Evolutionary conservation across 23 tunicate genomes (phyloP), one percentile per base, ranked within the genome.

Genomic region (Styela plicata): DNA sequence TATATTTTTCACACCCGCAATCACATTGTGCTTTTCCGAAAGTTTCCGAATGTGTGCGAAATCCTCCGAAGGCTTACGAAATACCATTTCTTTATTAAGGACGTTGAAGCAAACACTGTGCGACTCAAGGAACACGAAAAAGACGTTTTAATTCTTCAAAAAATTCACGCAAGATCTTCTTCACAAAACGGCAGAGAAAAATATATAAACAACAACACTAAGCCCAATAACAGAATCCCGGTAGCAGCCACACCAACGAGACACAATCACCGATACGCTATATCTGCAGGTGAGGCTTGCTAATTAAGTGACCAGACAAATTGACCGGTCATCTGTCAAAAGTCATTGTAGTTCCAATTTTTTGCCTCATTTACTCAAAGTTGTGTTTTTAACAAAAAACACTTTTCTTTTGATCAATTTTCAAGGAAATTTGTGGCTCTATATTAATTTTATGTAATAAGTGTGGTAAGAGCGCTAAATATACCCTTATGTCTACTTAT

Each of bases 101-200:
- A 93, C 85, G 94, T 88, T 52, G 98, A 93, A 88, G 93, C 93
- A 2, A 93, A 93, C 52, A 93, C 98, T 24, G 90, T 88, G 16
- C 77, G 90, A 36, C 65, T 93, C 53, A 93, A 93, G 79, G 98
- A 93, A 64, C 90, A 93, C 79, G 90, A 78, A 1, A 63, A 88
- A 52, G 90, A 86, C 37, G 98, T 93, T 52, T 62, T 93, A 73
- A 82, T 93, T 63, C 64, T 93, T 24, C 86, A 93, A 85, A 93
- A 93, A 81, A 93, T 83, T 29, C 84, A 30, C 74, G 67, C 89
- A 13, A 70, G 85, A 33, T 33, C 85, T 25, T 33, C 73, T 33
- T 29, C 53, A 26, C 34, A n/a, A 24, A 28, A 69, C 44, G 74
- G 57, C 36, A 76, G 57, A 30, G 84, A 65, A 25, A 80, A 80